phyloP scores from a whole-genome alignment of 2,797 vertebrate genomes.

The Xenopus petersii region DNA sequence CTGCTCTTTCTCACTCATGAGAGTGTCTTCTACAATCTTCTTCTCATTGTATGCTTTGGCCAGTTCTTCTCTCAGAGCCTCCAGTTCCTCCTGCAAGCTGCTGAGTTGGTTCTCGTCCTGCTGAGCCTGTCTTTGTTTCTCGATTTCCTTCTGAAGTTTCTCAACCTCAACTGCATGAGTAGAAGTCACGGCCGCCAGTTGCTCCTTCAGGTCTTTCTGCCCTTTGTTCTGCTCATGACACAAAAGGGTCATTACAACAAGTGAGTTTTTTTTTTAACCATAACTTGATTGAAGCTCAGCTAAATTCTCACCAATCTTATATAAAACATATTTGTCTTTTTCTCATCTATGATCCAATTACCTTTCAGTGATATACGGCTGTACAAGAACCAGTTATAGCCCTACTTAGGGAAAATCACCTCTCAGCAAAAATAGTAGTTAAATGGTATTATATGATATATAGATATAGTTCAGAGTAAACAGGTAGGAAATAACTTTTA shows the following conservation, averaged over 20 bases:
- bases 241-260: neutral
- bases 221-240: slow-evolving; percentile 76
- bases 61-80: slow-evolving; percentile 73
- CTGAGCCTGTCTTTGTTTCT: slow-evolving; percentile 61
- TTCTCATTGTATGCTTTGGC: slow-evolving; percentile 64
- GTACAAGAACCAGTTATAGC: too few species aligned
- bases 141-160: slow-evolving; percentile 82
- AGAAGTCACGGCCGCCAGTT: slow-evolving; percentile 62
- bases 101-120: slow-evolving; percentile 60
- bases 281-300: too few species aligned
- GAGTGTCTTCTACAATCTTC: slow-evolving; percentile 73
- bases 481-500: too few species aligned
- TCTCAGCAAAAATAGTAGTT: too few species aligned
- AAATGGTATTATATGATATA: too few species aligned
- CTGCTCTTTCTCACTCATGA: slow-evolving; percentile 70
- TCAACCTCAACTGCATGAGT: slow-evolving; percentile 69
- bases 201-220: slow-evolving; percentile 71
- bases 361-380: too few species aligned
- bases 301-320: too few species aligned
- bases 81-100: slow-evolving; percentile 76
- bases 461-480: too few species aligned
- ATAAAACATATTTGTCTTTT: too few species aligned
- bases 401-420: too few species aligned
- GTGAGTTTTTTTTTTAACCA: too few species aligned
- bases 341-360: too few species aligned